phyloP scores from a whole-genome alignment of 2,113 vertebrate genomes.

The Phrynosoma platyrhinos region DNA sequence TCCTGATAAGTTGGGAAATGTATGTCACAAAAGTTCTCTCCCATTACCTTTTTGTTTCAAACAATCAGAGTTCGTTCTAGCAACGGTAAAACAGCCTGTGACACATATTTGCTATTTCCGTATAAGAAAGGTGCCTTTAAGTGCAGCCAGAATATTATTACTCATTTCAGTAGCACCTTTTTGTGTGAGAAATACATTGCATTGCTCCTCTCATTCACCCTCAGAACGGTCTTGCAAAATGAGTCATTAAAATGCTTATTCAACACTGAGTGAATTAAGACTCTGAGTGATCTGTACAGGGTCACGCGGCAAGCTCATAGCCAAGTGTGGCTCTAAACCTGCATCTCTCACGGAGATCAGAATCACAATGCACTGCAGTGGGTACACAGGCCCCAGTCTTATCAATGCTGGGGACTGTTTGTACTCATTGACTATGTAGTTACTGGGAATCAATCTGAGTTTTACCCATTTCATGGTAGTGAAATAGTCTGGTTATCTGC shows the following conservation, averaged over 20 bases:
- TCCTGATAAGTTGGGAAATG: too few species aligned
- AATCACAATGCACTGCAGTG: neutral
- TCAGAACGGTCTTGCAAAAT: constrained; percentile 2
- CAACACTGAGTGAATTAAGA: neutral
- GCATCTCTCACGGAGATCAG: neutral
- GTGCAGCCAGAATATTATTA: constrained; percentile 23
- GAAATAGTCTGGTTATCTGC: neutral
- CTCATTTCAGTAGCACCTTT: constrained; percentile 17
- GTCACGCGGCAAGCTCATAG: neutral
- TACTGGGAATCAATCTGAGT: neutral
- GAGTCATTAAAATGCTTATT: constrained; percentile 20
- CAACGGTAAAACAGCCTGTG: constrained; percentile 7
- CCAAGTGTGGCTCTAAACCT: neutral
- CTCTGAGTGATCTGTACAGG: neutral
- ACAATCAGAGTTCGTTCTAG: neutral
- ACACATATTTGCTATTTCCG: constrained; percentile 19
- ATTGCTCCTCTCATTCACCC: neutral
- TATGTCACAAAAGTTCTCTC: neutral
- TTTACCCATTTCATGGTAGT: neutral
- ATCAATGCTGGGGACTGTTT: neutral
- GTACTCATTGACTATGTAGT: neutral
- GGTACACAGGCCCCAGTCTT: neutral
- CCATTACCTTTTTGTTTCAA: neutral
- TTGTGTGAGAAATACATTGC: constrained; percentile 18
- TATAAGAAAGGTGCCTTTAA: constrained; percentile 9